Evolutionary conservation across 1,140 invertebrate genomes (phyloP), one percentile per base, ranked within the genome.

Genomic region (Neelides sp.): DNA sequence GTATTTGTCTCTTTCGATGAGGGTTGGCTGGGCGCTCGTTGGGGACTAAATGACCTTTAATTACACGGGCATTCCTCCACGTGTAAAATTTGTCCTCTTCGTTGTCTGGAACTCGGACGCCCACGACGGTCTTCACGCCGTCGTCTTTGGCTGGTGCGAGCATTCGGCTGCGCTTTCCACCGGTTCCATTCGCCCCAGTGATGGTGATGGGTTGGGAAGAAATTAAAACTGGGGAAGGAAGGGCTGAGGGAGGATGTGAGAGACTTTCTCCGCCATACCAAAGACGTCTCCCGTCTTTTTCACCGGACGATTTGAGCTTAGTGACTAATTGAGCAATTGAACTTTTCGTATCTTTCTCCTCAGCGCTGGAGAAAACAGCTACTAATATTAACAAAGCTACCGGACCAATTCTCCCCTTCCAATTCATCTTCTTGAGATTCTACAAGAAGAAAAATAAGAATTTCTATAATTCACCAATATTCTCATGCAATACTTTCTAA

Each of bases 41-140:
- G 0, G 78, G 76, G 22, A 84, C 66, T 47, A 88, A 62, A 64
- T 82, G 76, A 36, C 82, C 81, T 59, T 89, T 87, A 22, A 89
- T 83, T 1, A 90, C 83, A 50, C 85, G 69, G 0, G 85, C 85
- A 66, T 89, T 89, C 41, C 85, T 73, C 84, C 84, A 90, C 1
- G 76, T 80, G 62, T 83, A 80, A 10, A 72, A 65, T 48, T 78
- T 79, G 60, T 89, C 85, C 37, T 77, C 76, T 37, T 84, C 82
- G 47, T 85, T 82, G 58, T 90, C 85, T 0, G 85, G 84, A 17
- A 86, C 77, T 46, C 84, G 73, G 1, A 83, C 73, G 0, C 85
- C 85, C 46, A 84, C 79, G 26, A 89, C 80, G 24, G 86, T 74
- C 1, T 82, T 81, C 35, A 82, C 80, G 0, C 81, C 82, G 61